Base-by-base conservation (phyloP, 2,888 invertebrate genomes). In the Pollenia griseotomentosa region DNA sequence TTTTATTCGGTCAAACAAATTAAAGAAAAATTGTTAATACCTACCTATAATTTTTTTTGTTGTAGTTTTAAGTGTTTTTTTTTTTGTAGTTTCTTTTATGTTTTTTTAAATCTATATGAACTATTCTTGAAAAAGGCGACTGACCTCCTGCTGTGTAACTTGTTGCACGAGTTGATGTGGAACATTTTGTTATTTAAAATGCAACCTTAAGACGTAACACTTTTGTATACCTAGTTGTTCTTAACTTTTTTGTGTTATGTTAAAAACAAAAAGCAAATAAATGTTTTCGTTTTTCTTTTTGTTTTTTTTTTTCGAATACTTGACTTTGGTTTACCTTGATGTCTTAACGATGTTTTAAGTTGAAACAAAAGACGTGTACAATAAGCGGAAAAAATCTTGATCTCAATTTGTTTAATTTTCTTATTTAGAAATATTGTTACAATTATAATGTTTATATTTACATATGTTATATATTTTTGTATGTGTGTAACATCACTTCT, bases 121-220 rank as follows among this genome's bases (percentile, higher is more conserved):
- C 14, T 19, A 44, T 77, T 83, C 66, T 63, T 46, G 48, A 48
- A 23, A 83, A 78, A 85, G 79, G 77, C 85, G 74, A 85, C 68
- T 88, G 89, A 89, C 83, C 89, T 87, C 88, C 88, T 77, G 82
- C 88, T 75, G 86, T 77, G 88, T 79, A 82, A 87, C 88, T 88
- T 89, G 89, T 88, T 89, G 88, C 88, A 82, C 77, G n/a, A 80
- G 73, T 84, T 77, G 33, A 44, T 79, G 33, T 51, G 57, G 44
- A 74, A 57, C 19, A 57, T 81, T 65, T 73, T 75, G 3, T 55
- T 55, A 7, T 74, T 61, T 11, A 61, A 68, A 63, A 16, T 81
- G 63, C 85, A 75, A 57, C 68, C 53, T 33, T 66, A 78, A 65
- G 16, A 55, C 73, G 65, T 44, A 74, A 55, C 63, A 82, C 46